Conservation (phyloP, 2,888 invertebrate genomes). For the Hanleya hanleyi region DNA sequence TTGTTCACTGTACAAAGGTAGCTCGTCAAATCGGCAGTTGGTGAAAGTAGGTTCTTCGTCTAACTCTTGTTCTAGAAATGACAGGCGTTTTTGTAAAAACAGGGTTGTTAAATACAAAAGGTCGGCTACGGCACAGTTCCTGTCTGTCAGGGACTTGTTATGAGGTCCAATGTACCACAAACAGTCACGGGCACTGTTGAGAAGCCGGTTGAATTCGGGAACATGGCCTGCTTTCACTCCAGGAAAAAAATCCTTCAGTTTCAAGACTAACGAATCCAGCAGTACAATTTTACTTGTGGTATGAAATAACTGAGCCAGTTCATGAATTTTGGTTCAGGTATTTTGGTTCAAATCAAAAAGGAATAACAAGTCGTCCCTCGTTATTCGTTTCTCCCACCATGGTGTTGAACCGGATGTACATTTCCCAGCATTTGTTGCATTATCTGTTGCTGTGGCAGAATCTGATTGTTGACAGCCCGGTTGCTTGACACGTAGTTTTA, state of each 20-base stretch:
- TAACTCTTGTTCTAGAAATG: too few relatives aligned
- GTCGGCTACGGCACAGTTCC: not conserved
- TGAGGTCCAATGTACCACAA: not conserved
- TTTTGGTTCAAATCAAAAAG: not conserved
- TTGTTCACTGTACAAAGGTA: too few relatives aligned
- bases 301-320: not conserved
- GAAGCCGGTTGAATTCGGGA: not conserved
- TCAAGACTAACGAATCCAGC: not conserved
- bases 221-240: not conserved
- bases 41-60: too few relatives aligned
- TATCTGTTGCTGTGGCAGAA: too few relatives aligned
- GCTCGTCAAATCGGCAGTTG: too few relatives aligned
- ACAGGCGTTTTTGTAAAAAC: too few relatives aligned
- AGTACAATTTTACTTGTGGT: not conserved
- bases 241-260: not conserved
- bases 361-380: not conserved
- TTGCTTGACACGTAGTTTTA: not conserved
- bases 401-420: not conserved
- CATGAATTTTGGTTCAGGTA: not conserved
- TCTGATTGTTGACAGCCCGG: too few relatives aligned
- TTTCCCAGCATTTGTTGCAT: not conserved
- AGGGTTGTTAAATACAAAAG: not conserved
- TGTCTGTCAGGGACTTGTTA: not conserved
- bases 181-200: not conserved
- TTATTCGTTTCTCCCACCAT: not conserved